Conservation (phyloP, 1,140 invertebrate genomes). For the Drosophila willistoni region DNA sequence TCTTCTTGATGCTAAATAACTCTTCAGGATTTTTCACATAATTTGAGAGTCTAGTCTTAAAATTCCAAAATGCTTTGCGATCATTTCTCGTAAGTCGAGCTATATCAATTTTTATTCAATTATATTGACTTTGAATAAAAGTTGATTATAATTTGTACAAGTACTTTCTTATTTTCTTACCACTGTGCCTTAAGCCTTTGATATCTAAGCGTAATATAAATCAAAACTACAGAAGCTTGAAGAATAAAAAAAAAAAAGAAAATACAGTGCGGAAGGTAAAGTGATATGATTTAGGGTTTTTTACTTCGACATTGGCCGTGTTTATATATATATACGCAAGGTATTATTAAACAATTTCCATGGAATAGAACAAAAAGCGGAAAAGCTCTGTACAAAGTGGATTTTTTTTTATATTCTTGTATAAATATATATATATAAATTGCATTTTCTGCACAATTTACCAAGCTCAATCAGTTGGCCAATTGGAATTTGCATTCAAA, state of each 20-base stretch:
- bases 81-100: no score
- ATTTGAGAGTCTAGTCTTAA: no score
- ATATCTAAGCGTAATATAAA: slow-evolving; percentile 22
- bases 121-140: no score
- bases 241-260: slow-evolving; percentile 4
- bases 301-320: slow-evolving; percentile 38
- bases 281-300: slow-evolving; percentile 39
- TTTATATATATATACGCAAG: slow-evolving; percentile 1
- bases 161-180: neutral
- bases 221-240: slow-evolving; percentile 24
- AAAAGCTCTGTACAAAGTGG: slow-evolving; percentile 19
- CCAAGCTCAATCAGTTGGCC: slow-evolving; percentile 50
- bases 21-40: no score
- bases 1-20: no score
- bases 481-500: slow-evolving; percentile 40
- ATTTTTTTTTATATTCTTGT: neutral
- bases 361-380: neutral
- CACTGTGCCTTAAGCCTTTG: slow-evolving; percentile 29
- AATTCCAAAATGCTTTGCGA: no score
- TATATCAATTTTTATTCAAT: no score
- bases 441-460: slow-evolving; percentile 65
- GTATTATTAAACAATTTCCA: slow-evolving; percentile 7
- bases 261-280: slow-evolving; percentile 52
- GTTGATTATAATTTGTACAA: no score
- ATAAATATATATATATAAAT: slow-evolving; percentile 57